Evolutionary conservation across 1,140 invertebrate genomes (phyloP), one percentile per base, ranked within the genome.

Genomic region (Drepana arcuata): DNA sequence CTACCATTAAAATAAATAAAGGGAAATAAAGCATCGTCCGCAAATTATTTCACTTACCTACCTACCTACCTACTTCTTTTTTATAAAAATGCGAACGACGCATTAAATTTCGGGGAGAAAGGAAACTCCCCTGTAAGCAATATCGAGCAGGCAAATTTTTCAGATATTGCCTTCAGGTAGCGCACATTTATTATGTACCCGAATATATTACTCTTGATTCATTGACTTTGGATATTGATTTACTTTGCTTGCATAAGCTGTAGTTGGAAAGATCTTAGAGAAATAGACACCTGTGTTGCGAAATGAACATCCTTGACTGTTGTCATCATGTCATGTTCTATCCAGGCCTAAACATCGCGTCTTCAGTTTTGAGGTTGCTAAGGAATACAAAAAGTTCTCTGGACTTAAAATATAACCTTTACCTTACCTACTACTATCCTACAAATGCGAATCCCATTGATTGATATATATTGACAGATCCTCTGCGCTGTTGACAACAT

Each of bases 161-260:
- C 75, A 82, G 78, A 82, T 82, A 82, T 82, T 82, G 78, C 73
- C 63, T 80, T 80, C 78, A 82, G 78, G 78, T 82, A 82, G 75
- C 62, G 73, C 73, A 80, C 78, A 82, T 82, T 82, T 82, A 82
- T 82, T 82, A 82, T 82, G 78, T 80, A 82, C 78, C 78, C 78
- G 75, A 77, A 82, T 80, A 82, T 82, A 82, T 82, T 82, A 82
- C 73, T 77, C 78, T 70, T 82, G 78, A 82, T 82, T 82, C 78
- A 82, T 80, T 82, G 78, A 80, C 73, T 79, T 82, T 77, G 56
- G 62, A 77, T 82, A 82, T 82, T 82, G 78, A 82, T 82, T 82
- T 82, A 82, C 73, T 82, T 78, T 77, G 69, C 72, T 75, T 70
- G 62, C 75, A 79, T 72, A 77, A 79, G 73, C 62, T 78, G 60